These are phyloP conservation scores for Macrotis lagotis DNA, from an alignment of 2,113 vertebrate species.

Conservation along the genomic window DNA sequence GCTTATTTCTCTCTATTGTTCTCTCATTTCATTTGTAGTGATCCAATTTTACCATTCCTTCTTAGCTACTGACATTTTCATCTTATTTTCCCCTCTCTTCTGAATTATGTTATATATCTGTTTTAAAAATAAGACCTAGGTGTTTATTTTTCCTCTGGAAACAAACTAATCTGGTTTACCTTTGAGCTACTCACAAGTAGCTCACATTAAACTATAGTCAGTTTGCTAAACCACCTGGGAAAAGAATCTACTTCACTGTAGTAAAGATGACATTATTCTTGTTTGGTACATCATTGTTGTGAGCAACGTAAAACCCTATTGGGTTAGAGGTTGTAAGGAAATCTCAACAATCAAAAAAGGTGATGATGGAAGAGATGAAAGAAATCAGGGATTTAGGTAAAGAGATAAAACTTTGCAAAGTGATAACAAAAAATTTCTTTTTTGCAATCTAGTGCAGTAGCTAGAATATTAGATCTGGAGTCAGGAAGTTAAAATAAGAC, in stretches of 20 bases:
- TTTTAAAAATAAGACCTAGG: not conserved
- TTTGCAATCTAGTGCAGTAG: not conserved
- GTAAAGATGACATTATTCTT: not conserved
- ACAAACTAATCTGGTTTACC: not conserved
- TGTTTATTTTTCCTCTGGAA: not conserved
- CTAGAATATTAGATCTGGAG: not conserved
- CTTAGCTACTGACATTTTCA: not conserved
- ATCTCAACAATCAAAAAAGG: not conserved
- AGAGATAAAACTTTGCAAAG: not conserved
- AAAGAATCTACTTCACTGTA: not conserved
- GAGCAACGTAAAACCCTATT: not conserved
- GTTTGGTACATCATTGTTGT: not conserved
- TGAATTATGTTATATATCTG: not conserved
- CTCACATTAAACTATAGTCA: not conserved
- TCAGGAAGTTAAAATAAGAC: not conserved
- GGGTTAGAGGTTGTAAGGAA: not conserved
- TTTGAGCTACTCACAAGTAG: not conserved
- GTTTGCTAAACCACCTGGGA: not conserved
- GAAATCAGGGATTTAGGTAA: not conserved
- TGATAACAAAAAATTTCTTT: not conserved
- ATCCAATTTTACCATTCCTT: not conserved
- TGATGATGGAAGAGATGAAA: not conserved
- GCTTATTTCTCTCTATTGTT: not conserved
- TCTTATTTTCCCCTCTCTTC: not conserved
- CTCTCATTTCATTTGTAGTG: not conserved